These are phyloP conservation scores for Pristionchus exspectatus DNA, from an alignment of 2,888 invertebrate species.

Conservation along the genomic window DNA sequence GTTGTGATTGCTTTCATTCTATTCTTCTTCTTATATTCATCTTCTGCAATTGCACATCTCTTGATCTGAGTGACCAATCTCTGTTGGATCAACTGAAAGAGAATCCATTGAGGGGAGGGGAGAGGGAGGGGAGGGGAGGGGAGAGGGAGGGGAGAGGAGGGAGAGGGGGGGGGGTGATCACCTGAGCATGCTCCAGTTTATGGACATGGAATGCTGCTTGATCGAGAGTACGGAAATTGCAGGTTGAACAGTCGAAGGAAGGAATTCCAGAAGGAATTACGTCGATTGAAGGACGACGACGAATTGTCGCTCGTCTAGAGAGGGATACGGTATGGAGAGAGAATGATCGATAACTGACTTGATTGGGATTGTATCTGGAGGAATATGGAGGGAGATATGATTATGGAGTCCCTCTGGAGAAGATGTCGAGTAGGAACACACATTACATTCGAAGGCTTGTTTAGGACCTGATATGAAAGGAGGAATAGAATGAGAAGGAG, in stretches of 20 bases:
- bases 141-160: not conserved
- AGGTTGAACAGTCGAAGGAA: conserved; percentile 41
- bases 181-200: conserved; percentile 48
- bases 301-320: conserved; percentile 9
- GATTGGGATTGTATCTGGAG: conserved; percentile 7
- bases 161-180: not conserved
- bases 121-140: not conserved
- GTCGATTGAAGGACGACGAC: conserved; percentile 45
- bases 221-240: conserved; percentile 38
- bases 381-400: conserved; percentile 49
- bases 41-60: not conserved
- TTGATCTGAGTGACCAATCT: conserved; percentile 53
- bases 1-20: not conserved
- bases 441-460: conserved; percentile 50
- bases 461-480: conserved; percentile 50
- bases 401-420: conserved; percentile 35
- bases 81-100: conserved; percentile 45
- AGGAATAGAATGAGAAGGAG: not conserved
- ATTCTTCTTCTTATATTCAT: not conserved
- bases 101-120: not conserved
- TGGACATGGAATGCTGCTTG: conserved; percentile 41
- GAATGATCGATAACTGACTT: conserved; percentile 36
- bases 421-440: conserved; percentile 37
- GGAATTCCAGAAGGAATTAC: conserved; percentile 24
- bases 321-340: not conserved